Evolutionary conservation across 2,113 vertebrate genomes (phyloP).

Genomic region (western clawed frog (Xenopus tropicalis)): DNA sequence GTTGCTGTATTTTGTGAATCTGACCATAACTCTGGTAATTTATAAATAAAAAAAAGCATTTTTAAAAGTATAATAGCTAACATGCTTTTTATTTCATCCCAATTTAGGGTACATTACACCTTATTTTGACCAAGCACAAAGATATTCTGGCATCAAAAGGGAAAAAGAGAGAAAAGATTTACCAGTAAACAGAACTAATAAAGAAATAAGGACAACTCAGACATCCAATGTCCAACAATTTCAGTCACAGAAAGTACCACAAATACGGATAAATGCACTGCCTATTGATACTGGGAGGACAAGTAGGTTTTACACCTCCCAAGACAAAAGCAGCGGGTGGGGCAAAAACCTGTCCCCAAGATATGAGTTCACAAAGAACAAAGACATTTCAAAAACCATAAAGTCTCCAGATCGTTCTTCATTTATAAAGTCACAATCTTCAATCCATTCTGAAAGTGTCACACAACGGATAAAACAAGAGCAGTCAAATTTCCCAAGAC

Average conservation of each 20-base stretch:
- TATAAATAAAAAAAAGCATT: no score
- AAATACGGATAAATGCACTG: constrained; percentile 54
- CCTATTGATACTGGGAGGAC: constrained; percentile 56
- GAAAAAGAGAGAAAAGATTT: constrained; percentile 62
- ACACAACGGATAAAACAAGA: constrained; percentile 44
- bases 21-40: no score
- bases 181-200: constrained; percentile 46
- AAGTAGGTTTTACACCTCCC: constrained; percentile 54
- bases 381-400: constrained; percentile 50
- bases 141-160: constrained; percentile 59
- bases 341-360: constrained; percentile 48
- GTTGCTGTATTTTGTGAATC: no score
- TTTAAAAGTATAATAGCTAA: not conserved
- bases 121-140: constrained; percentile 61
- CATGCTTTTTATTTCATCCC: constrained; percentile 22
- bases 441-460: constrained; percentile 44
- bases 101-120: constrained; percentile 72
- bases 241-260: constrained; percentile 48
- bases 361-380: constrained; percentile 46
- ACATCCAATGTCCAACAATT: constrained; percentile 55
- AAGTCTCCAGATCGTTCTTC: constrained; percentile 53
- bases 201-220: constrained; percentile 59
- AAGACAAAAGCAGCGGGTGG: constrained; percentile 60
- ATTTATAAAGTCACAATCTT: constrained; percentile 45
- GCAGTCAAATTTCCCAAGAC: constrained; percentile 15